Evolutionary conservation across 2,797 vertebrate genomes (phyloP), one percentile per base, ranked within the genome.

Genomic region (Schizopygopsis malacanthus): DNA sequence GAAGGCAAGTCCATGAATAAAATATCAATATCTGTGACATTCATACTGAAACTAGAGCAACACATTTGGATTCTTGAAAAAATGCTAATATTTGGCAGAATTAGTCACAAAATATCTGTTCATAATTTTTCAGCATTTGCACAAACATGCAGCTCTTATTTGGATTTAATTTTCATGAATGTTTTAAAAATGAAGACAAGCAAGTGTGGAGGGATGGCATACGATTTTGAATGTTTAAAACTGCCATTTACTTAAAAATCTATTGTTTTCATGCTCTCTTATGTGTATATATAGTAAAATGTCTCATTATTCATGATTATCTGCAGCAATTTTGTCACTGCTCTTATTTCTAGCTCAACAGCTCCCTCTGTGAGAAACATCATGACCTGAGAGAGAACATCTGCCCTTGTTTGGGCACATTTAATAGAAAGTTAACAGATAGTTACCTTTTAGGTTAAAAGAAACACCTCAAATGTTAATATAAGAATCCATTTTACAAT

Each of bases 281-380:
- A 39, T 18, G 5, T 61, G 61, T 22, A 39, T 75, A 41, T 28
- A 39, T 39, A 18, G 33, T 72, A 11, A 11, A 18, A 28, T 71
- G 70, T 63, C 50, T 77, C 15, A 83, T 77, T 83, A 47, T 81
- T 39, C 37, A 86, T 76, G 54, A 69, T 69, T 81, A 75, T 92
- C 84, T 69, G 81, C 73, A 84, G 63, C 47, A 86, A 88, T 65
- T 87, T 70, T 88, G 70, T 79, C 73, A 22, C 69, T 80, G 84
- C 83, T 88, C 56, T 87, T 87, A 92, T 94, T 92, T 89, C 75
- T 83, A 90, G 94, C 87, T 93, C 95, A 94, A 95, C 88, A 95
- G 95, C 95, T 93, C 95, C 95, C 94, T 94, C 95, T 95, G 91
- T 92, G 91, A 94, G 92, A 89, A 79, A 88, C 6, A 79, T 28